Evolutionary conservation across 2,797 vertebrate species (phyloP), one percentile per base, ranked within the genome.

Genomic region (Meda fulgida): DNA sequence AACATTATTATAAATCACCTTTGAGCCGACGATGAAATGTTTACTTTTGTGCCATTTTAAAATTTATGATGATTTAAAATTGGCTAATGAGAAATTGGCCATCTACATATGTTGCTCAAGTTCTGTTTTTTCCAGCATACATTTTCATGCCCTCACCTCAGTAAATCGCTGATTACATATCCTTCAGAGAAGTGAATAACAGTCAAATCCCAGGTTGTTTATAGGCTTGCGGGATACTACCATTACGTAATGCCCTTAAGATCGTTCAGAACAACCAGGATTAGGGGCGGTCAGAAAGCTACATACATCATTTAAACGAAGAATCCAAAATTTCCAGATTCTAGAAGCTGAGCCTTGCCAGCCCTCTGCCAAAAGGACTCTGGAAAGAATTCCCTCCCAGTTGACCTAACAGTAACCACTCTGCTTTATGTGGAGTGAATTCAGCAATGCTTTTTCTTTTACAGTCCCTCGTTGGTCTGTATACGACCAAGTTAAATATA

Each of bases 301-400:
- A 40, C 81, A 83, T 83, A 63, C 67, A 76, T 77, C 46, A 77
- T 77, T 66, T 53, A 23, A 83, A 72, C 1, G 4, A 76, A 67
- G 16, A 65, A 83, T 76, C 31, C 23, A 65, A 76, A 76, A 76
- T 65, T 29, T 83, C 81, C 81, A 83, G 34, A 51, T 66, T 53
- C 58, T 51, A 46, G n/a, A 38, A 76, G 60, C 31, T 83, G 23
- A 83, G 29, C 21, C 19, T 73, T 40, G 3, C 53, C 13, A 7
- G 46, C 53, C 34, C 60, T 38, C 31, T 29, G 60, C 81, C 72
- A 83, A 77, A 40, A 55, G n/a, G 23, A 18, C 9, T 19, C 53
- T 67, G 72, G 81, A 83, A 77, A 67, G 60, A 83, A 83, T 76
- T 53, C n/a, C n/a, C 63, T 83, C 43, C 48, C 58, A 65, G 46